Base-by-base conservation (phyloP, 2,113 vertebrate genomes). In the Phainopepla nitens region DNA sequence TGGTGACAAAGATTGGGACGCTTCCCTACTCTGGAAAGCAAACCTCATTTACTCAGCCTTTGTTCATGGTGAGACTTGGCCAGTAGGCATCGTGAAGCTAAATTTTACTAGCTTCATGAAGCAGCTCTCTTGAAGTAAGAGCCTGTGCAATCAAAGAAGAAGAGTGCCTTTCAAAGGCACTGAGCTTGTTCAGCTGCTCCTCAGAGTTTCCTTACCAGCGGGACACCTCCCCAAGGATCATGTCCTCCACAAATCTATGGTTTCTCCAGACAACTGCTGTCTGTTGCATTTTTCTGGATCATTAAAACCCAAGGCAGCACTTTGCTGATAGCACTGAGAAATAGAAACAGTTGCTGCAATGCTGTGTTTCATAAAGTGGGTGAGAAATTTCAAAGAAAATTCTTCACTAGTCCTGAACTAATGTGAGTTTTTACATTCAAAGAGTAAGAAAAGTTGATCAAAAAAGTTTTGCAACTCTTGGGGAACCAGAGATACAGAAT, bases 281-380 rank as follows among this genome's bases (percentile, higher is more conserved):
- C 75, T 80, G 35, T 65, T 96, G 54, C 62, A 82, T 95, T 96
- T 96, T 95, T 79, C 61, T 58, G 29, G 16, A 58, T 73, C 66
- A 50, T 91, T 87, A 96, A 89, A 96, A 85, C n/a, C 60, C 77
- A 87, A 75, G 29, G 54, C 33, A 50, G 15, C 8, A 35, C 71
- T 91, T 85, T 85, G 41, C 57, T 0, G 0, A 65, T 71, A 79
- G 61, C 6, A 5, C 65, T 49, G 60, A 76, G 57, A 81, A 84
- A 83, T 8, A 44, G 58, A 86, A 89, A 80, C 36, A 45, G 14
- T 35, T 83, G 79, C 29, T 81, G 54, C 29, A 93, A 73, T 15
- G 11, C 25, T 61, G 23, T 33, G 21, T 93, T 95, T 93, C 88
- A 69, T 65, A 86, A 82, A 33, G 62, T 17, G 36, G 11, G 20